Evolutionary conservation across 1,140 invertebrate species (phyloP).

Genomic region (Heliothis virescens): DNA sequence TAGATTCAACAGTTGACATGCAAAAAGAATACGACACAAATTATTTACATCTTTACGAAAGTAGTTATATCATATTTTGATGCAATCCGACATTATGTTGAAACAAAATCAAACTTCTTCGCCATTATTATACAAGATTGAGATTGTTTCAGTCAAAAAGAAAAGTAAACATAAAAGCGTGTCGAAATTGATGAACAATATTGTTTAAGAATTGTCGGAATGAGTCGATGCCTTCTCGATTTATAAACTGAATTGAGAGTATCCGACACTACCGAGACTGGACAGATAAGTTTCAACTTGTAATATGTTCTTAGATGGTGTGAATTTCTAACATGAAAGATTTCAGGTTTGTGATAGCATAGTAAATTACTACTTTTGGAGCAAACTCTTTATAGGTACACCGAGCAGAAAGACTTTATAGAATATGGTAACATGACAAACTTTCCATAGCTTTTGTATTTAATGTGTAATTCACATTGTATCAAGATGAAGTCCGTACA

Average conservation of each 20-base stretch:
- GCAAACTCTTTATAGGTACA: too few relatives aligned
- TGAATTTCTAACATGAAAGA: background rate
- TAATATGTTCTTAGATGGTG: too few relatives aligned
- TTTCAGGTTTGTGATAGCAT: background rate
- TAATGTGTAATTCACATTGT: too few relatives aligned
- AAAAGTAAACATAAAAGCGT: constrained; percentile 28
- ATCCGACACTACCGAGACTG: too few relatives aligned
- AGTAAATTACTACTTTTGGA: background rate
- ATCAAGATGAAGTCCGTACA: background rate
- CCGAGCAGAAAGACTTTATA: too few relatives aligned
- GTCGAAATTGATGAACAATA: constrained; percentile 2
- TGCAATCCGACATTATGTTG: too few relatives aligned
- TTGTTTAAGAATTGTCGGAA: background rate
- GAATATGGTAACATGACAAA: too few relatives aligned
- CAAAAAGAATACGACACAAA: too few relatives aligned
- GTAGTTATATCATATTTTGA: background rate
- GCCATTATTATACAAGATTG: background rate
- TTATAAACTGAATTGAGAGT: background rate
- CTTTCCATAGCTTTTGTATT: too few relatives aligned
- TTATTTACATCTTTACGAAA: background rate
- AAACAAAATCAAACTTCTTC: background rate
- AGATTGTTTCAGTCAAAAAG: constrained; percentile 14
- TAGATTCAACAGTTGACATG: too few relatives aligned
- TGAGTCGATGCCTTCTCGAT: background rate
- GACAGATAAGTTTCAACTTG: background rate